Evolutionary conservation across 2,113 vertebrate species (phyloP).

Genomic region (Zingel zingel): DNA sequence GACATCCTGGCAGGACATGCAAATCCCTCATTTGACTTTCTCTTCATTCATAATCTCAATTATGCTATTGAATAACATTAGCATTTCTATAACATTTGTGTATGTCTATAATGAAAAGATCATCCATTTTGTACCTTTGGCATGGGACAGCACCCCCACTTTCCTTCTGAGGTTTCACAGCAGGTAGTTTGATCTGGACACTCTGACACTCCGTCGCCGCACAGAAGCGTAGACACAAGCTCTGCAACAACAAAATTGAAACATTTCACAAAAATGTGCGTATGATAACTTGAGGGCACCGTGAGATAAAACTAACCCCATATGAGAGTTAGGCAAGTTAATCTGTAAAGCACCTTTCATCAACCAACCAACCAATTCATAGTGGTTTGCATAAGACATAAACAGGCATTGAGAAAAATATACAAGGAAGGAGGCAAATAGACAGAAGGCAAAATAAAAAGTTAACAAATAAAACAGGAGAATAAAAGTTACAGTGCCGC

Average conservation of each 20-base stretch:
- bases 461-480: no score
- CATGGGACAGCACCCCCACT: slow-evolving; percentile 90
- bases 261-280: background rate
- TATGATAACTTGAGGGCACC: no score
- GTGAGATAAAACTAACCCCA: background rate
- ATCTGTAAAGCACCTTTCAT: background rate
- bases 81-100: background rate
- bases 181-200: slow-evolving; percentile 88
- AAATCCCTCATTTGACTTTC: slow-evolving; percentile 60
- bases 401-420: background rate
- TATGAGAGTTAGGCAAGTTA: background rate
- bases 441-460: background rate
- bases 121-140: slow-evolving; percentile 80
- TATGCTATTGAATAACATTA: background rate
- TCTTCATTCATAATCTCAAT: slow-evolving; percentile 10
- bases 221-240: slow-evolving; percentile 71
- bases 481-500: no score
- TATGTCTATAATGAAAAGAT: background rate
- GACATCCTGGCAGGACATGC: slow-evolving; percentile 18
- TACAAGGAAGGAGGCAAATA: background rate
- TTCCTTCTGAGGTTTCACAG: slow-evolving; percentile 80
- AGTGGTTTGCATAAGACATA: background rate
- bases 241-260: slow-evolving; percentile 63
- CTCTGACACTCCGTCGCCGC: slow-evolving; percentile 80
- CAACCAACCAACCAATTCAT: background rate